Conservation (phyloP, 2,888 invertebrate genomes). For the Oithona nana region DNA sequence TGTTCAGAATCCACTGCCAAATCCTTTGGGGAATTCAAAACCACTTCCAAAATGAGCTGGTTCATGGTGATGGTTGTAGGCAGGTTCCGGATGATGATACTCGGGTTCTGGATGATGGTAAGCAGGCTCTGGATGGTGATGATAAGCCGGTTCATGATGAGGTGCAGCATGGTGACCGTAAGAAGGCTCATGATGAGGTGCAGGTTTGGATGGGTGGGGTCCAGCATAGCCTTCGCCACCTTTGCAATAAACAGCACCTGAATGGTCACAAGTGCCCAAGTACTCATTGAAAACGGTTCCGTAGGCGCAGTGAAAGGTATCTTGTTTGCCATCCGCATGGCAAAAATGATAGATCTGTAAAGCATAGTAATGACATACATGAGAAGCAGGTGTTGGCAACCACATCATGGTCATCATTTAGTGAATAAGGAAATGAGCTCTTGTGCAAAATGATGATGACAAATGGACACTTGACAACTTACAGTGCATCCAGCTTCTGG, state of each 20-base stretch:
- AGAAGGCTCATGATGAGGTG: not conserved
- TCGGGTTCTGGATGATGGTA: not conserved
- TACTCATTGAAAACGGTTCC: constrained; percentile 19
- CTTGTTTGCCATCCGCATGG: constrained; percentile 18
- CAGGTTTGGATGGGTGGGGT: no score
- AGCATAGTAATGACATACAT: not conserved
- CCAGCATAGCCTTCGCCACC: not conserved
- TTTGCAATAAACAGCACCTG: constrained; percentile 15
- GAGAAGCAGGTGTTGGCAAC: no score
- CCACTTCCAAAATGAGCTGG: not conserved
- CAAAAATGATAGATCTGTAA: constrained; percentile 18
- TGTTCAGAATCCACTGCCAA: not conserved
- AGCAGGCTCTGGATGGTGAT: not conserved
- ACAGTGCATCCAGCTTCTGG: constrained; percentile 13
- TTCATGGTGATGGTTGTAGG: not conserved
- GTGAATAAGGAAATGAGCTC: no score
- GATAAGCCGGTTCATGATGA: not conserved
- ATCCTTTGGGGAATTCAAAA: not conserved
- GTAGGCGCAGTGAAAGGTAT: constrained; percentile 15
- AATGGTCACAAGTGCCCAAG: constrained; percentile 18
- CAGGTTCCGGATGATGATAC: constrained; percentile 8
- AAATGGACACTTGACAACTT: no score
- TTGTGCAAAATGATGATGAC: no score
- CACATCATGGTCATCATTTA: no score
- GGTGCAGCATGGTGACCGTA: not conserved